Conservation (phyloP, 2,888 invertebrate genomes). For the Eupelmus urozonus region DNA sequence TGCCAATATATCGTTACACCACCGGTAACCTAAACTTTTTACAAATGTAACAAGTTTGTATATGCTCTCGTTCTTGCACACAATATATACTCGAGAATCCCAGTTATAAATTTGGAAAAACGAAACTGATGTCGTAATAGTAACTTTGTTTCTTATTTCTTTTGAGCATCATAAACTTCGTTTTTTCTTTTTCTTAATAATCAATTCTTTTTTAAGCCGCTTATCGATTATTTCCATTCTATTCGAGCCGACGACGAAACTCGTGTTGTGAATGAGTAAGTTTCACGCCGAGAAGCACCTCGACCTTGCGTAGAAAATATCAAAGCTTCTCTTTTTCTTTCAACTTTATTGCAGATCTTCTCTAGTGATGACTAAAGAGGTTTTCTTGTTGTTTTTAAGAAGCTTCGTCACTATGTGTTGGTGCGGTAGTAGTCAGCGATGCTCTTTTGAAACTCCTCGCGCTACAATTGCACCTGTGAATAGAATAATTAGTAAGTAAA, state of each 20-base stretch:
- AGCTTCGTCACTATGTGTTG: constrained; percentile 67
- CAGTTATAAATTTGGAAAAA: constrained; percentile 40
- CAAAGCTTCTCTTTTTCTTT: constrained; percentile 37
- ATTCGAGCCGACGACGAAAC: constrained; percentile 7
- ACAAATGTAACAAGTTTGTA: constrained; percentile 58
- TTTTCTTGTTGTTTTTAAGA: constrained; percentile 36
- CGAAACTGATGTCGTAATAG: constrained; percentile 54
- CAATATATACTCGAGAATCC: constrained; percentile 40
- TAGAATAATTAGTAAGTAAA: neutral
- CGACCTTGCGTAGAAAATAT: constrained; percentile 49
- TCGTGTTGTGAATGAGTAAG: constrained; percentile 32
- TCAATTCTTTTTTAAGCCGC: neutral
- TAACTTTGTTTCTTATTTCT: constrained; percentile 57
- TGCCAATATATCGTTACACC: constrained; percentile 55
- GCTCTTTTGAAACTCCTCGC: constrained; percentile 71
- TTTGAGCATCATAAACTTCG: constrained; percentile 55
- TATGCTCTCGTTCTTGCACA: constrained; percentile 41
- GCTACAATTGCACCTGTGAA: constrained; percentile 82
- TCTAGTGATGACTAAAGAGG: constrained; percentile 49
- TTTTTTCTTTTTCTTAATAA: constrained; percentile 6
- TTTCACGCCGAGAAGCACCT: constrained; percentile 44
- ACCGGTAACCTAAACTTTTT: constrained; percentile 57
- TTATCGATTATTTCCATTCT: neutral
- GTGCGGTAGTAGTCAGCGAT: constrained; percentile 72
- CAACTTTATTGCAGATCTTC: constrained; percentile 50